These are phyloP conservation scores for Erethizon dorsatum DNA, from an alignment of 2,797 vertebrate genomes.

Conservation along the genomic window DNA sequence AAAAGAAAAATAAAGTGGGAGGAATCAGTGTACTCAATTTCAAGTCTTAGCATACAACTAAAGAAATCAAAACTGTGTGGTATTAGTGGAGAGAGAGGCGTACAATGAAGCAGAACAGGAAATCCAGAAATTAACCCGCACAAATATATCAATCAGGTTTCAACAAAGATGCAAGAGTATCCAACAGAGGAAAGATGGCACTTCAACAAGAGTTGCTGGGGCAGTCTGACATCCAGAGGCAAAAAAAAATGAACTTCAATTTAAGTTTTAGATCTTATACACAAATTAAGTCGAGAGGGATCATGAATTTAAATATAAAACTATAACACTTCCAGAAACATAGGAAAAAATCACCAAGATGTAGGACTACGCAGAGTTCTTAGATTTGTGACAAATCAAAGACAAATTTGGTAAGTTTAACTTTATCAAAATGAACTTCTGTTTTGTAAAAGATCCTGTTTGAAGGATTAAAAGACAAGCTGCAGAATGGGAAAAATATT, in stretches of 20 bases:
- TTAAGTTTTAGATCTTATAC: not conserved
- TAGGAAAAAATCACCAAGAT: not conserved
- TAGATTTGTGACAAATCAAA: not conserved
- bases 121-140: not conserved
- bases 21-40: not conserved
- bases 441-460: not conserved
- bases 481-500: not conserved
- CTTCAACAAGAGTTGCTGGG: not conserved
- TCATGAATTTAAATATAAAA: slow-evolving; percentile 6
- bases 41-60: slow-evolving; percentile 15
- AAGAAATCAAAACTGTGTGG: not conserved
- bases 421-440: not conserved
- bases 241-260: not conserved
- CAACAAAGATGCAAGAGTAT: not conserved
- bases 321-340: not conserved
- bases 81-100: not conserved
- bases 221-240: not conserved
- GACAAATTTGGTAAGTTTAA: not conserved
- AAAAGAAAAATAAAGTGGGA: not conserved
- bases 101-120: not conserved
- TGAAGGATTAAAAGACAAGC: not conserved
- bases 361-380: not conserved
- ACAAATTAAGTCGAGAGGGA: not conserved
- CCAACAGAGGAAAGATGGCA: not conserved
- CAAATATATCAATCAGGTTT: not conserved